These are phyloP conservation scores for Siderastrea siderea DNA, from an alignment of 92 coral and sea anemone genomes.

Conservation along the genomic window DNA sequence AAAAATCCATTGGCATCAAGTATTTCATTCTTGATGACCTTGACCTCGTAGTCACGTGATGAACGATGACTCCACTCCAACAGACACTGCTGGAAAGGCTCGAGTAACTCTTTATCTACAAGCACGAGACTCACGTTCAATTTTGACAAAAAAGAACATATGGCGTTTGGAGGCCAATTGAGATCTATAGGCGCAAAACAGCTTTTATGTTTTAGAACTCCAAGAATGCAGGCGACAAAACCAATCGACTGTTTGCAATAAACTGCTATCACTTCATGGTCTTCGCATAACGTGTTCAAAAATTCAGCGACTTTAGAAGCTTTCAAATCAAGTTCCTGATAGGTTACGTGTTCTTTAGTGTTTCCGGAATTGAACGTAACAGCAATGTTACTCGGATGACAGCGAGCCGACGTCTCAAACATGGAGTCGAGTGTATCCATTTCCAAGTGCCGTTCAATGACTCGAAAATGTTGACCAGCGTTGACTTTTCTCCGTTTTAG, in stretches of 20 bases:
- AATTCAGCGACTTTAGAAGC: conserved; percentile 60
- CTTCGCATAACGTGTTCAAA: conserved; percentile 44
- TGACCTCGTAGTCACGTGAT: neutral
- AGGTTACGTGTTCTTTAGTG: conserved; percentile 59
- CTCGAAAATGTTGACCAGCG: neutral
- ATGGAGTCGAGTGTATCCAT: conserved; percentile 24
- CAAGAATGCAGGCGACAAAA: conserved; percentile 79
- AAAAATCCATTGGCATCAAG: conserved; percentile 54
- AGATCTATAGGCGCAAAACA: conserved; percentile 90
- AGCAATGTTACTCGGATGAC: conserved; percentile 62
- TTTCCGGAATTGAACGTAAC: conserved; percentile 68
- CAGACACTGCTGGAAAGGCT: conserved; percentile 31
- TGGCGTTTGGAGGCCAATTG: conserved; percentile 72
- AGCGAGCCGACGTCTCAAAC: conserved; percentile 24
- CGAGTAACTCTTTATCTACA: conserved; percentile 55
- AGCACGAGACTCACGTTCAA: conserved; percentile 50
- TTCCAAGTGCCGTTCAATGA: neutral
- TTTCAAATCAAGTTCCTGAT: conserved; percentile 63
- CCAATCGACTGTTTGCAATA: conserved; percentile 72
- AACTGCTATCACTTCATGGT: conserved; percentile 69
- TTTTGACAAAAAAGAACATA: conserved; percentile 56
- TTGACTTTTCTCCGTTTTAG: neutral
- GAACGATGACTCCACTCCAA: neutral
- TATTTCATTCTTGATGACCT: conserved; percentile 8
- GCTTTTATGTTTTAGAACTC: conserved; percentile 69